Conservation (phyloP, 2,888 invertebrate genomes). For the Eurois occulta region DNA sequence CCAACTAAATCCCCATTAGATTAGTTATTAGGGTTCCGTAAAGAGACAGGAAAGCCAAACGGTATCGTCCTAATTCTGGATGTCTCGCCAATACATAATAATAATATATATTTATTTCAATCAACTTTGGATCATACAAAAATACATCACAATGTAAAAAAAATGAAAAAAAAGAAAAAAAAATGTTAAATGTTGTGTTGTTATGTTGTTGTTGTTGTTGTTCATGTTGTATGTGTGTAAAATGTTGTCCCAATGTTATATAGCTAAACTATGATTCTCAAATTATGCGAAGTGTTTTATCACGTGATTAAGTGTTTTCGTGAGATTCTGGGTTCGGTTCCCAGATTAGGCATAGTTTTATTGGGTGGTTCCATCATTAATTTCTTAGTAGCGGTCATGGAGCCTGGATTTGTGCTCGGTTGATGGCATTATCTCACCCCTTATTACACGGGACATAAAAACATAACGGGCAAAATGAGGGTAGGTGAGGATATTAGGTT, state of each 20-base stretch:
- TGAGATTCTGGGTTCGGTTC: background rate
- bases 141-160: too few relatives aligned
- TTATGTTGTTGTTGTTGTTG: too few relatives aligned
- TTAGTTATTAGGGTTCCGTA: slow-evolving; percentile 38
- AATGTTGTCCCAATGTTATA: too few relatives aligned
- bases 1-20: slow-evolving; percentile 43
- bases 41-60: background rate
- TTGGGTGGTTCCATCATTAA: background rate
- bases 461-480: too few relatives aligned
- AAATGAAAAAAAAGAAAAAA: too few relatives aligned
- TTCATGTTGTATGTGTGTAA: too few relatives aligned
- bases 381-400: background rate
- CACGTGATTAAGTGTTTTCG: background rate
- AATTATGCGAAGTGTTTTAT: background rate
- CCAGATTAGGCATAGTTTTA: background rate
- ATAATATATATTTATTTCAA: too few relatives aligned
- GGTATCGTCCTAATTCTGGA: background rate
- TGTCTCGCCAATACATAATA: background rate
- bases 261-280: too few relatives aligned
- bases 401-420: background rate
- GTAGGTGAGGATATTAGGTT: too few relatives aligned
- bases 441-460: background rate
- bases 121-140: too few relatives aligned
- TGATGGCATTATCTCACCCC: background rate
- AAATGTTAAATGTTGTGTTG: too few relatives aligned